Evolutionary conservation across 2,797 vertebrate species (phyloP).

Genomic region (Okamejei kenojei): DNA sequence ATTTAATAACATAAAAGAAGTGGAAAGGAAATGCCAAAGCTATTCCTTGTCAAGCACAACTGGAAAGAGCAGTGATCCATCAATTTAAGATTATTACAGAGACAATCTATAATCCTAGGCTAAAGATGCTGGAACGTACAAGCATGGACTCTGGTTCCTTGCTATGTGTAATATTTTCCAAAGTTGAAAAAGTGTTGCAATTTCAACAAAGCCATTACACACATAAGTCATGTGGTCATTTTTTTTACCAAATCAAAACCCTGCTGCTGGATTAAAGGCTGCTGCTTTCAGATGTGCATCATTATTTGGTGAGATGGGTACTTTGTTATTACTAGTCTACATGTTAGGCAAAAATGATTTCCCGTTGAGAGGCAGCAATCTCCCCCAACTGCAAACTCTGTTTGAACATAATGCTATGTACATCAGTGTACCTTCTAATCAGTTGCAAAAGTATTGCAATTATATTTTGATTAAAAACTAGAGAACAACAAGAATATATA

Average conservation of each 20-base stretch:
- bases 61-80: conserved; percentile 52
- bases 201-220: conserved; percentile 14
- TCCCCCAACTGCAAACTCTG: neutral
- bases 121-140: conserved; percentile 47
- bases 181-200: conserved; percentile 41
- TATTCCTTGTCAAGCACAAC: conserved; percentile 49
- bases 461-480: neutral
- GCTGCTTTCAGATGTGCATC: conserved; percentile 2
- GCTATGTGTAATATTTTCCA: conserved; percentile 34
- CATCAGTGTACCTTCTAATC: neutral
- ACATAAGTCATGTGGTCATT: conserved; percentile 13
- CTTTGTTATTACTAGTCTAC: neutral
- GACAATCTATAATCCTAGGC: conserved; percentile 47
- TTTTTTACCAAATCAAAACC: neutral
- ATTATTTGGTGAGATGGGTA: conserved; percentile 8
- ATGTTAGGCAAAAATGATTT: neutral
- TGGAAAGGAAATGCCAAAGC: conserved; percentile 49
- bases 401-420: neutral
- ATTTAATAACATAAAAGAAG: conserved; percentile 47
- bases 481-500: neutral
- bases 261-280: conserved; percentile 2
- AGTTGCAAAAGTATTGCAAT: neutral
- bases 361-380: neutral
- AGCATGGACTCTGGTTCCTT: conserved; percentile 43
- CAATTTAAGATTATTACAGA: conserved; percentile 56